Evolutionary conservation across 2,797 vertebrate genomes (phyloP).

Genomic region (Hozukius guyotensis): DNA sequence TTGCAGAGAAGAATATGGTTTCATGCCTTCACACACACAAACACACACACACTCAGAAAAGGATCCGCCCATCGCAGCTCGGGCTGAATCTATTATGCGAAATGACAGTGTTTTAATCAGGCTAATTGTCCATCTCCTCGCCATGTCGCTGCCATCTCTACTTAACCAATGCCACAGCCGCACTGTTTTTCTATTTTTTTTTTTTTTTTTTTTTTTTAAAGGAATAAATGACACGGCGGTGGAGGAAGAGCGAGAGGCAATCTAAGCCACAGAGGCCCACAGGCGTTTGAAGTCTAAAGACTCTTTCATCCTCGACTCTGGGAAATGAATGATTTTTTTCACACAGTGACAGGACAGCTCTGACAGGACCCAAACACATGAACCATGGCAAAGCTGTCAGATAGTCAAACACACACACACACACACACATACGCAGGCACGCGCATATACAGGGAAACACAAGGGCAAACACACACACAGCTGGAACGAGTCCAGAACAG

Average conservation of each 20-base stretch:
- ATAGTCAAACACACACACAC: constrained; percentile 51
- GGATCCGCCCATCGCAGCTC: constrained; percentile 42
- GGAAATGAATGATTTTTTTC: constrained; percentile 79
- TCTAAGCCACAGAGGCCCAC: constrained; percentile 78
- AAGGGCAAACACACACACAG: constrained; percentile 2
- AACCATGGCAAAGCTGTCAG: constrained; percentile 78
- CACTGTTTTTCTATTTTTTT: constrained; percentile 17
- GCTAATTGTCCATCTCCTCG: constrained; percentile 72
- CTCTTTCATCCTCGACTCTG: constrained; percentile 81
- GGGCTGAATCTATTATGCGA: constrained; percentile 62
- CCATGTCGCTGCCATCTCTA: constrained; percentile 62
- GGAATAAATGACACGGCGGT: constrained; percentile 70
- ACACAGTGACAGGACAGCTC: constrained; percentile 77
- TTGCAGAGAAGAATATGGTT: constrained; percentile 72
- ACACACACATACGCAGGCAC: not conserved
- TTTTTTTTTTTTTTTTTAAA: constrained; percentile 44
- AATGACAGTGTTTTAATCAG: constrained; percentile 77
- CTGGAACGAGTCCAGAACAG: constrained; percentile 47
- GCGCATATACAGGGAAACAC: not conserved
- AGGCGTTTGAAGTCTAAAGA: constrained; percentile 83
- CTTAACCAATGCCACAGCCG: constrained; percentile 63
- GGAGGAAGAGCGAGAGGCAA: constrained; percentile 73
- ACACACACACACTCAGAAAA: constrained; percentile 18
- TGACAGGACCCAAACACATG: constrained; percentile 81
- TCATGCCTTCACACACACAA: constrained; percentile 30